A percentile compares a stretch with the other conserved stretches of the same genome.
These are phyloP conservation scores for Drosophila rhopaloa DNA, from an alignment of 1,140 invertebrate species.

Conservation along the genomic window DNA sequence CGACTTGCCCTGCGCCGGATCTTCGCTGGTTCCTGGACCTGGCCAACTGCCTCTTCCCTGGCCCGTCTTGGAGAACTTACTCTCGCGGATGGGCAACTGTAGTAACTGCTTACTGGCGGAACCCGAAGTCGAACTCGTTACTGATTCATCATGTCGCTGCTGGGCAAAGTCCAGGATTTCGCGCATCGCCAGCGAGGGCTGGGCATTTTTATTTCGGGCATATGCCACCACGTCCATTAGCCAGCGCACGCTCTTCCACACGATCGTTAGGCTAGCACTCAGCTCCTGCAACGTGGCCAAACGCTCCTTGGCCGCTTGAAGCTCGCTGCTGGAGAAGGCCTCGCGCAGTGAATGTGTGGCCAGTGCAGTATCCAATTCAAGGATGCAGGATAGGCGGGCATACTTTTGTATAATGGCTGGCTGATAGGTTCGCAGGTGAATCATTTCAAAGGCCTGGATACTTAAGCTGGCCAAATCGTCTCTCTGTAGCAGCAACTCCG, in stretches of 20 bases:
- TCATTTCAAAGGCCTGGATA: constrained; percentile 95
- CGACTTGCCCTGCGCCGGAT: constrained; percentile 78
- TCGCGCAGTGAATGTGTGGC: constrained; percentile 96
- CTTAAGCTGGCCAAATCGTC: constrained; percentile 93
- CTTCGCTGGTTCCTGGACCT: constrained; percentile 88
- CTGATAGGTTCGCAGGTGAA: constrained; percentile 96
- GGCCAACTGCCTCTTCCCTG: constrained; percentile 93
- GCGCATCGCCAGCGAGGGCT: constrained; percentile 65
- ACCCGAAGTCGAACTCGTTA: not conserved
- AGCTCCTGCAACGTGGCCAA: constrained; percentile 92
- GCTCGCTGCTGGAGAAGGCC: constrained; percentile 95
- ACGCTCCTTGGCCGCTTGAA: constrained; percentile 93
- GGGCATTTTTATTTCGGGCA: constrained; percentile 91
- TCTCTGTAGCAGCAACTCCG: constrained; percentile 91
- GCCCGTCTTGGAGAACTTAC: constrained; percentile 90
- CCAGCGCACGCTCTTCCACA: constrained; percentile 98
- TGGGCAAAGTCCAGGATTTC: constrained; percentile 74
- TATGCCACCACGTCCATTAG: constrained; percentile 97
- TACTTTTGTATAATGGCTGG: constrained; percentile 94
- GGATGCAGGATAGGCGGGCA: constrained; percentile 94
- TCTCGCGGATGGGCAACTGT: constrained; percentile 89
- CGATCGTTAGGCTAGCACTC: constrained; percentile 91
- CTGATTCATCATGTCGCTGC: constrained; percentile 31
- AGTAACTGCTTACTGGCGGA: constrained; percentile 86
- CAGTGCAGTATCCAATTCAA: constrained; percentile 96